Evolutionary conservation across 1,140 invertebrate genomes (phyloP).

Genomic region (Glomeris maerens): DNA sequence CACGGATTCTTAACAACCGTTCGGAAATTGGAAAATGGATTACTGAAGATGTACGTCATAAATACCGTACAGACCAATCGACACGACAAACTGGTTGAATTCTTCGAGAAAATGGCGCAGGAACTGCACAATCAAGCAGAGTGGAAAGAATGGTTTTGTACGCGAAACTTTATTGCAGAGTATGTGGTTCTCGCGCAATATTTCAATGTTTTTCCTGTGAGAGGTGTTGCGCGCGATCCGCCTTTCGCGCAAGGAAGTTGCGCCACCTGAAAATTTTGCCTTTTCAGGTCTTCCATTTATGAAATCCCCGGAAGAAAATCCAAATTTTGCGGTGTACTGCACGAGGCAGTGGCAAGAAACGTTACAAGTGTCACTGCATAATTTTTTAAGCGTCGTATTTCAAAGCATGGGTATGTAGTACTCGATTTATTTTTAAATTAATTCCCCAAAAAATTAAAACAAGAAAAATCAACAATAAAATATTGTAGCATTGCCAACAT

Average conservation of each 20-base stretch:
- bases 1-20: slow-evolving; percentile 62
- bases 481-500: slow-evolving; percentile 40
- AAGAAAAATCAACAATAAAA: slow-evolving; percentile 39
- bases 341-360: slow-evolving; percentile 90
- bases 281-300: slow-evolving; percentile 69
- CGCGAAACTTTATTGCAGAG: slow-evolving; percentile 22
- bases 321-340: slow-evolving; percentile 73
- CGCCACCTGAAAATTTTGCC: no score
- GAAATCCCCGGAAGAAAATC: slow-evolving; percentile 78
- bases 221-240: no score
- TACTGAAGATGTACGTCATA: slow-evolving; percentile 78
- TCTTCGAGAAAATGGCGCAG: slow-evolving; percentile 71
- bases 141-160: slow-evolving; percentile 97
- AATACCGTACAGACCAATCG: slow-evolving; percentile 66
- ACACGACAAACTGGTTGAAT: slow-evolving; percentile 72
- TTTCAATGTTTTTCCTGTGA: no score
- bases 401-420: slow-evolving; percentile 32
- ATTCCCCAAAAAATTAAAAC: slow-evolving; percentile 60
- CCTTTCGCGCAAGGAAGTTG: no score
- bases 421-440: slow-evolving; percentile 1
- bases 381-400: slow-evolving; percentile 77
- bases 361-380: slow-evolving; percentile 79
- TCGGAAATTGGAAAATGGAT: slow-evolving; percentile 71
- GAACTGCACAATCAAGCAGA: slow-evolving; percentile 76
- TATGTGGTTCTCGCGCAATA: neutral